Base-by-base conservation (phyloP, 2,888 invertebrate genomes). In the Leptura quadrifasciata region DNA sequence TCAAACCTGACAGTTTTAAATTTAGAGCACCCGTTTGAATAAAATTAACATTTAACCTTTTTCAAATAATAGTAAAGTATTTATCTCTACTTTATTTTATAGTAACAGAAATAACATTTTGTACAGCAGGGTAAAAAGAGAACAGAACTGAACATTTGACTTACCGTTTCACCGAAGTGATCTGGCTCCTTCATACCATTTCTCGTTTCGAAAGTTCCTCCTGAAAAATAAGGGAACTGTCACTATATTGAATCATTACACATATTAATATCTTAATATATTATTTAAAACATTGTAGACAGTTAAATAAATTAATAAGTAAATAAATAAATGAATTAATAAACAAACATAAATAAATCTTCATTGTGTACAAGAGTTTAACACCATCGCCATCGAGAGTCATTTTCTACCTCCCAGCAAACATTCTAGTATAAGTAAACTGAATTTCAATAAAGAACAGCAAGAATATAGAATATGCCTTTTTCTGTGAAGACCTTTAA, bases 151-250 rank as follows among this genome's bases (percentile, higher is more conserved):
- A 52, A 54, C 31, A 20, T 65, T 55, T 61, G 17, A 92, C 94
- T 91, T 91, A 94, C 94, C 94, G 94, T 92, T 93, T 94, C 94
- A 92, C 94, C 94, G 91, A 94, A 93, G 91, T 94, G 93, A 92
- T 94, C 94, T 91, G 94, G 94, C 92, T 94, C 94, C 94, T 94
- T 94, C 94, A 94, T 94, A 94, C 94, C 94, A 94, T 94, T 93
- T 93, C 94, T 93, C 92, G 92, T 92, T 89, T 92, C 91, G 91
- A 91, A 91, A 91, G 92, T 92, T 91, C 92, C 92, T 91, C 93
- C 94, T 94, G 91, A 76, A 93, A 93, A 87, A 88, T 90, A 85
- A 86, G 87, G 63, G 67, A 71, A 39, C 17, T 17, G 18, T 24
- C 27, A 64, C 24, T 52, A 58, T 65, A 54, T 65, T n/a, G 15